These are phyloP conservation scores for Sebastes kiyomatsui DNA, from an alignment of 2,797 vertebrate species.

Conservation along the genomic window DNA sequence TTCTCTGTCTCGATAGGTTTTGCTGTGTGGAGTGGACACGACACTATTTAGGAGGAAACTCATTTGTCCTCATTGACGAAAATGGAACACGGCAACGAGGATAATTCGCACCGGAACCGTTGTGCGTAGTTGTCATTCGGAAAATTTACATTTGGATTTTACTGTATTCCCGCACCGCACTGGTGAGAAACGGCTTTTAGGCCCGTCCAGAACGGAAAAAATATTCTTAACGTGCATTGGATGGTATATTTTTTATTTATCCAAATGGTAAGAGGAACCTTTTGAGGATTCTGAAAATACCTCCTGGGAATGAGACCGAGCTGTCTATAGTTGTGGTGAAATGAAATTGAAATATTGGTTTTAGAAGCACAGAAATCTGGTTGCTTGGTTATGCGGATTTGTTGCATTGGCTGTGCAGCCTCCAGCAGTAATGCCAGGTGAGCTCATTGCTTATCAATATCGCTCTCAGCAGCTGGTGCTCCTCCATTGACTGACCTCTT, in stretches of 20 bases:
- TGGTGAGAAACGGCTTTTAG: background rate
- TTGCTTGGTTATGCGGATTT: background rate
- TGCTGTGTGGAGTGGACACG: too few relatives aligned
- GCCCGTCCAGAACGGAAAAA: background rate
- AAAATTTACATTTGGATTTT: too few relatives aligned
- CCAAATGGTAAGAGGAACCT: background rate
- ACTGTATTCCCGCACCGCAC: too few relatives aligned
- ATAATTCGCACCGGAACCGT: too few relatives aligned
- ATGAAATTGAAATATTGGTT: background rate
- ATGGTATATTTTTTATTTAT: background rate
- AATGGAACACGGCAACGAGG: too few relatives aligned
- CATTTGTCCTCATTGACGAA: too few relatives aligned
- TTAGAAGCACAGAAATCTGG: background rate
- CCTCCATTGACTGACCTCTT: slow-evolving; percentile 40
- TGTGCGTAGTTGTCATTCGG: too few relatives aligned
- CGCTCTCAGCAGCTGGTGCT: slow-evolving; percentile 31
- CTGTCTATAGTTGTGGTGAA: background rate
- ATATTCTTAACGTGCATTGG: background rate
- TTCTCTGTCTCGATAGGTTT: too few relatives aligned
- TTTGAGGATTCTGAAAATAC: background rate
- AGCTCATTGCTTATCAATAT: slow-evolving; percentile 45
- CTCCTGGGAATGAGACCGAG: background rate
- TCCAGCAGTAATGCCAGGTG: slow-evolving; percentile 3
- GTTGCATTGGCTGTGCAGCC: background rate
- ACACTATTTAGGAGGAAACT: too few relatives aligned